A percentile compares a stretch with the other conserved stretches of the same genome.
Evolutionary conservation across 1,140 invertebrate species (phyloP).

Genomic region (Cydia splendana): DNA sequence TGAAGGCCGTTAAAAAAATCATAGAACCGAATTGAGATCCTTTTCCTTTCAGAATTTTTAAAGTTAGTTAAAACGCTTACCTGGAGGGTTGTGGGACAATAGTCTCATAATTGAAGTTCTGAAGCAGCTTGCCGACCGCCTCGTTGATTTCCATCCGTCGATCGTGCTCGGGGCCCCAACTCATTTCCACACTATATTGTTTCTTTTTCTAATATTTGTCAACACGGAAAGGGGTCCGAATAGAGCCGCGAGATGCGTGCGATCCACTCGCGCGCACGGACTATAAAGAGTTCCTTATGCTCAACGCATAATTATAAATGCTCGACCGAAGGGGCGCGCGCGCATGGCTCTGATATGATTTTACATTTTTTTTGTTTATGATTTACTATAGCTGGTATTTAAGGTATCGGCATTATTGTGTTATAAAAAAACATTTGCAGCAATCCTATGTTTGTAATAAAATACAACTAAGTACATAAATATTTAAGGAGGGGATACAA

Average conservation of each 20-base stretch:
- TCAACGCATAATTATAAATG: slow-evolving; percentile 64
- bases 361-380: slow-evolving; percentile 42
- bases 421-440: too few relatives aligned
- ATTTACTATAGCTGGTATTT: not conserved
- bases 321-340: slow-evolving; percentile 54
- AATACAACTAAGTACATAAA: too few relatives aligned
- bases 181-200: slow-evolving; percentile 49
- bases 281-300: slow-evolving; percentile 76
- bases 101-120: slow-evolving; percentile 71
- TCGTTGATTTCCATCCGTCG: slow-evolving; percentile 67
- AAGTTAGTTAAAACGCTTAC: slow-evolving; percentile 46
- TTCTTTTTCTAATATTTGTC: not conserved
- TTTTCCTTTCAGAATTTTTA: not conserved
- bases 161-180: slow-evolving; percentile 61
- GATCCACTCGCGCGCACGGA: slow-evolving; percentile 71
- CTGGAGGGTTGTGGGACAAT: slow-evolving; percentile 67
- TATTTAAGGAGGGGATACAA: too few relatives aligned
- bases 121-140: slow-evolving; percentile 67
- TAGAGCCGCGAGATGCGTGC: slow-evolving; percentile 55
- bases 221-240: not conserved
- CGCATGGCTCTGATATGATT: slow-evolving; percentile 40
- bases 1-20: too few relatives aligned
- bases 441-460: too few relatives aligned
- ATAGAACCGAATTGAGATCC: not conserved
- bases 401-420: too few relatives aligned